phyloP scores from a whole-genome alignment of 2,888 invertebrate genomes.

The Rotaria macrura region DNA sequence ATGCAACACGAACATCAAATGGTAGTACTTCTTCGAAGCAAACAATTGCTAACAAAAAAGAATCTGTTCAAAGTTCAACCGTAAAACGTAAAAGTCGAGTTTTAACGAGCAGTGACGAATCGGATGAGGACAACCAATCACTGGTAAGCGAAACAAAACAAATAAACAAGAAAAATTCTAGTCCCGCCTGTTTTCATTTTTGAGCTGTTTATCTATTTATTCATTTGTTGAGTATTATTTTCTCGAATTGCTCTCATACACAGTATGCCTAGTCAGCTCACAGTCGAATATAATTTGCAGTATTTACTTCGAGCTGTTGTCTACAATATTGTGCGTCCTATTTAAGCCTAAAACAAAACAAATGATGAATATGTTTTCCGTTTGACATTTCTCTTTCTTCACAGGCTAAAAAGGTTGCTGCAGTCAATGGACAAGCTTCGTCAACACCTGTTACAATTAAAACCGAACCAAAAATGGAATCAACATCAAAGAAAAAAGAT shows the following conservation, averaged over 20 bases:
- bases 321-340: background rate
- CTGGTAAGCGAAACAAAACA: background rate
- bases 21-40: background rate
- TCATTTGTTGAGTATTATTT: background rate
- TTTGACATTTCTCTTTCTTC: background rate
- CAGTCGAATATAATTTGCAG: background rate
- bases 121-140: background rate
- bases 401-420: background rate
- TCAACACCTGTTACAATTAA: background rate
- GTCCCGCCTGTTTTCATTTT: background rate
- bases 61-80: background rate
- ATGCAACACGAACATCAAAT: no score
- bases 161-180: background rate
- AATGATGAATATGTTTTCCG: no score
- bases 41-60: background rate
- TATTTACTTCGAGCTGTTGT: background rate
- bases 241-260: background rate
- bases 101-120: background rate
- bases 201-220: background rate
- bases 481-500: background rate
- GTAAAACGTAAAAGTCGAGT: background rate
- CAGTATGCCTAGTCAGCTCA: background rate
- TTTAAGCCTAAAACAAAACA: background rate
- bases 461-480: background rate
- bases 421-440: background rate